Evolutionary conservation across 2,797 vertebrate genomes (phyloP), one percentile per base, ranked within the genome.

Genomic region (Hemibagrus guttatus): DNA sequence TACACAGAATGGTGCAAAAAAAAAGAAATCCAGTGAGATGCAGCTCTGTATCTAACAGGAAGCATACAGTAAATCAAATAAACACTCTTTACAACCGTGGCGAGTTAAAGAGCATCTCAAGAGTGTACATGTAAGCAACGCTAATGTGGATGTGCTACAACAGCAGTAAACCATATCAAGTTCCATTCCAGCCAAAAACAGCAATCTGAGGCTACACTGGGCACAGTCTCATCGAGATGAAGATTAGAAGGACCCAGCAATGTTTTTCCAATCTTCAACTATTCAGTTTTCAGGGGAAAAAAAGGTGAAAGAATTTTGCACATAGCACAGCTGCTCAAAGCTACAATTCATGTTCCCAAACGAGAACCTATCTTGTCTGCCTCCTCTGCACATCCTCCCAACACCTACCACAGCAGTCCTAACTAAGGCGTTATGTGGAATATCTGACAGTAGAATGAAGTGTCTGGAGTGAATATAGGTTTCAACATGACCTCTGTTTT

Each of bases 361-460:
- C 49, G 31, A 83, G 72, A 74, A 26, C 31, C 56, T 31, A 16
- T 75, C 52, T 87, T 42, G 19, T 42, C 78, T 26, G 39, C 23
- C 56, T 56, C 56, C 35, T 85, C 84, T 72, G 69, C 63, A 88
- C 49, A 83, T 86, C 87, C 64, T 63, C 42, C 49, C 14, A 61
- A 68, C 52, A 64, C 72, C 19, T 76, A 80, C 39, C 35, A 49
- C 59, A 17, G 42, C n/a, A 61, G 66, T 90, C 84, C 83, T 85
- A 80, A 87, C 72, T 75, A 85, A 76, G 75, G 66, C 75, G n/a
- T 78, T 84, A 84, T 86, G 59, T 81, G 54, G 61, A 64, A 84
- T 78, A 84, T 84, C 84, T 84, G 59, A 82, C 49, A 76, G 78
- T 54, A 56, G 61, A 75, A 78, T 54, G 26, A 16, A 81, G 52